These are phyloP conservation scores for Heterodera schachtii DNA, from an alignment of 1,140 invertebrate genomes.

Conservation along the genomic window DNA sequence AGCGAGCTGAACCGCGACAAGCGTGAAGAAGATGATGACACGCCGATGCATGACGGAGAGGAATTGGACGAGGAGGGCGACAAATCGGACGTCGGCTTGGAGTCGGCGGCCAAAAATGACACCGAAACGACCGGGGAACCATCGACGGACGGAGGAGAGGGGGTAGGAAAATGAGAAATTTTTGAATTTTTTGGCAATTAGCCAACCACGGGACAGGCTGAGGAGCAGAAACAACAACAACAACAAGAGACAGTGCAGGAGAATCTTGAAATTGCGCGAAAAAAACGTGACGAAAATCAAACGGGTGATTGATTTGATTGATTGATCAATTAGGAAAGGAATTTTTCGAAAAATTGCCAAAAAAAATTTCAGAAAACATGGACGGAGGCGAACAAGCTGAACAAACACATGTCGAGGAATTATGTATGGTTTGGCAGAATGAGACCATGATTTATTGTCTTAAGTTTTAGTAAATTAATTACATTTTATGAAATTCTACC, in stretches of 20 bases:
- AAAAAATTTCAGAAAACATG: background rate
- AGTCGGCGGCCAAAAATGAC: background rate
- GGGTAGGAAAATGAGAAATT: background rate
- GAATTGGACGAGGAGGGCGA: background rate
- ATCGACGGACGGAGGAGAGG: background rate
- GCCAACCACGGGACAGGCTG: background rate
- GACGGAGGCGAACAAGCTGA: background rate
- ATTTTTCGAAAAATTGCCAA: background rate
- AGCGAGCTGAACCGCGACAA: background rate
- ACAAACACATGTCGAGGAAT: no score
- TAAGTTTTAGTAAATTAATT: no score
- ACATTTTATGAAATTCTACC: no score
- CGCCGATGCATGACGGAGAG: background rate
- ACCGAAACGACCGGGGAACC: background rate
- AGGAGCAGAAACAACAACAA: background rate
- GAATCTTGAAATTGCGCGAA: background rate
- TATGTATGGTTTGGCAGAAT: no score
- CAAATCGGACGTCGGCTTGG: conserved; percentile 10
- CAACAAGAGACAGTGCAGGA: background rate
- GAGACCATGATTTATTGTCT: no score
- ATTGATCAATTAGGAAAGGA: background rate
- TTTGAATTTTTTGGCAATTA: background rate
- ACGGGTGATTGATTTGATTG: background rate
- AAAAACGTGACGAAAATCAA: conserved; percentile 3
- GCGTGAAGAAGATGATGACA: conserved; percentile 13